phyloP scores from a whole-genome alignment of 2,888 invertebrate species.

The Orchestes rusci region DNA sequence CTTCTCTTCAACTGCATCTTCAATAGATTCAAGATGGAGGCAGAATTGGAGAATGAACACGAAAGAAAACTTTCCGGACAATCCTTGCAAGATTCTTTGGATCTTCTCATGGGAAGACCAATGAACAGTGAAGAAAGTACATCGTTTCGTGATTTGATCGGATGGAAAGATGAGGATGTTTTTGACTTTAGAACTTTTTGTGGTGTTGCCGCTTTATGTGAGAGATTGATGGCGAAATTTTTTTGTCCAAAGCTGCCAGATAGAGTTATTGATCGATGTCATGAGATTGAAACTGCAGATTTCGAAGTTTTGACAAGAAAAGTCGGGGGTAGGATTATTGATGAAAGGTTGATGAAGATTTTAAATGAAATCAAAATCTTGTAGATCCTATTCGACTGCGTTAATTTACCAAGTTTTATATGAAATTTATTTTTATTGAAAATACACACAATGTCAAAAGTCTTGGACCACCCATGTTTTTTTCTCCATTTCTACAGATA shows the following conservation, averaged over 20 bases:
- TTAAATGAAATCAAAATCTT: constrained; percentile 44
- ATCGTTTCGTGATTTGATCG: constrained; percentile 47
- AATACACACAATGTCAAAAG: too few species aligned
- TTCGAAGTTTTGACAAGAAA: constrained; percentile 58
- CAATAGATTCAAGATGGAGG: constrained; percentile 39
- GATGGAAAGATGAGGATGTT: constrained; percentile 48
- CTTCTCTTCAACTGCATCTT: constrained; percentile 54
- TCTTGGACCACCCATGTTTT: too few species aligned
- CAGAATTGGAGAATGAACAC: constrained; percentile 34
- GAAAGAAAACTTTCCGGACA: constrained; percentile 45
- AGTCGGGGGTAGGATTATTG: constrained; percentile 47
- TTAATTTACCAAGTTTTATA: not conserved
- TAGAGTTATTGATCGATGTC: constrained; percentile 59
- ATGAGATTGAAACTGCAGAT: constrained; percentile 64
- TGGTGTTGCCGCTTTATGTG: constrained; percentile 69
- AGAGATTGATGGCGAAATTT: constrained; percentile 57
- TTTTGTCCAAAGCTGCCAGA: constrained; percentile 45
- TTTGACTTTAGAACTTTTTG: constrained; percentile 71
- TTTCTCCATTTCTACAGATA: too few species aligned
- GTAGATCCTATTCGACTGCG: constrained; percentile 14
- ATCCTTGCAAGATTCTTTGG: constrained; percentile 51
- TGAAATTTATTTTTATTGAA: too few species aligned
- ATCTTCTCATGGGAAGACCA: constrained; percentile 59
- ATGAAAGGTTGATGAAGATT: constrained; percentile 46
- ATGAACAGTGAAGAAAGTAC: constrained; percentile 47